These are phyloP conservation scores for Bombylius major DNA, from an alignment of 2,888 invertebrate genomes.

Conservation along the genomic window DNA sequence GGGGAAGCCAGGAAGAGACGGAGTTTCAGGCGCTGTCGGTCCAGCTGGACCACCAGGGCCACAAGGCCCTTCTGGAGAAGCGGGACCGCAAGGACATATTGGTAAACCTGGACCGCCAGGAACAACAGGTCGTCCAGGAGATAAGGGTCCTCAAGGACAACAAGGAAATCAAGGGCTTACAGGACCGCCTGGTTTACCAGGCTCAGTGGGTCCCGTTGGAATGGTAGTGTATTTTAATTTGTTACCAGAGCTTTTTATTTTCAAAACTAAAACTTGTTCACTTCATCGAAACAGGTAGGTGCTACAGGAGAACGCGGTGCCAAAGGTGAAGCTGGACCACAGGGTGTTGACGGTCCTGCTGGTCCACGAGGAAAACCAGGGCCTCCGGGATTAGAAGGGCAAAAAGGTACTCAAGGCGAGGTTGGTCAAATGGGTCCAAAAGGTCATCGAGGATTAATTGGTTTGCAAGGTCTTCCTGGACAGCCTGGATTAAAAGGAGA, in stretches of 20 bases:
- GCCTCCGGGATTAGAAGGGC: constrained; percentile 59
- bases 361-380: constrained; percentile 70
- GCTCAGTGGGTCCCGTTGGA: constrained; percentile 48
- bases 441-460: constrained; percentile 73
- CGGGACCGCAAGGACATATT: constrained; percentile 45
- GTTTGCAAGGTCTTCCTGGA: constrained; percentile 69
- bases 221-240: constrained; percentile 19
- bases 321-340: constrained; percentile 59
- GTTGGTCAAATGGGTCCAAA: constrained; percentile 60
- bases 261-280: constrained; percentile 37
- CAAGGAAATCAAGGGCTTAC: constrained; percentile 21
- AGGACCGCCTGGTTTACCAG: constrained; percentile 23
- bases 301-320: constrained; percentile 45
- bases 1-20: constrained; percentile 49
- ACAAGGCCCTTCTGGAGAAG: constrained; percentile 44
- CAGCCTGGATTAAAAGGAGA: constrained; percentile 53
- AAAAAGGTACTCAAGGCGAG: constrained; percentile 48
- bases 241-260: no score
- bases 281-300: background rate
- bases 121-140: constrained; percentile 58
- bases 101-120: constrained; percentile 63
- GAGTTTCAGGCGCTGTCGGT: constrained; percentile 46
- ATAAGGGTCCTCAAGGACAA: constrained; percentile 57
- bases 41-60: constrained; percentile 48
- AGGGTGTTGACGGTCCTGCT: constrained; percentile 61